phyloP scores from a whole-genome alignment of 2,888 invertebrate genomes.

The Tinea trinotella region DNA sequence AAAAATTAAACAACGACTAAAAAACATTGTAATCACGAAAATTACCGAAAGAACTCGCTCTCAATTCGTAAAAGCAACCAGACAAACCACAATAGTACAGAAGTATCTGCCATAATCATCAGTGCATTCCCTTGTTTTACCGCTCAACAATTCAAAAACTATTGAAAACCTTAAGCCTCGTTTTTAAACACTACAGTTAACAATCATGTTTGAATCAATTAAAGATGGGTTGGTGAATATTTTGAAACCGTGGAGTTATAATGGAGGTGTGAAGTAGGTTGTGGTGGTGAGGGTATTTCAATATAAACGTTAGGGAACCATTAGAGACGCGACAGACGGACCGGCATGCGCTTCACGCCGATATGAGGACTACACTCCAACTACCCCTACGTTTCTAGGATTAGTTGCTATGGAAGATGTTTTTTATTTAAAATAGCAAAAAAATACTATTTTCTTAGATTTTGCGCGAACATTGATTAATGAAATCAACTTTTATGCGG shows the following conservation, averaged over 20 bases:
- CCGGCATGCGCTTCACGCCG: constrained; percentile 34
- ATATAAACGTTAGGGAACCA: constrained; percentile 57
- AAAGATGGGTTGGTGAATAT: not conserved
- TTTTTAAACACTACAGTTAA: not conserved
- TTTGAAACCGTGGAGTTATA: not conserved
- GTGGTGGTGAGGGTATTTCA: constrained; percentile 45
- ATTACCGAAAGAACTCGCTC: constrained; percentile 6
- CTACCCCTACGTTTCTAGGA: constrained; percentile 34
- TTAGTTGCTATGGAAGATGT: constrained; percentile 30
- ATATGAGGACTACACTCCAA: constrained; percentile 38
- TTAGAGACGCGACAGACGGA: constrained; percentile 34
- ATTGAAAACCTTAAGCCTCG: not conserved
- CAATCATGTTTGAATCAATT: not conserved
- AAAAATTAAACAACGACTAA: not conserved
- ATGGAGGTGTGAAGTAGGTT: not conserved
- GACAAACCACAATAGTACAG: constrained; percentile 12
- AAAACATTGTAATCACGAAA: not conserved
- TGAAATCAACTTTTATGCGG: too few species aligned
- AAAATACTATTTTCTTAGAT: too few species aligned
- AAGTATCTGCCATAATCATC: constrained; percentile 14
- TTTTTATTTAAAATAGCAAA: not conserved
- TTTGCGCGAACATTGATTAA: too few species aligned
- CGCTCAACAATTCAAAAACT: not conserved
- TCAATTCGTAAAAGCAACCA: constrained; percentile 13
- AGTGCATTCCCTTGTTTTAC: constrained; percentile 15